Evolutionary conservation across 2,888 invertebrate genomes (phyloP).

Genomic region (Macrosiphum euphorbiae): DNA sequence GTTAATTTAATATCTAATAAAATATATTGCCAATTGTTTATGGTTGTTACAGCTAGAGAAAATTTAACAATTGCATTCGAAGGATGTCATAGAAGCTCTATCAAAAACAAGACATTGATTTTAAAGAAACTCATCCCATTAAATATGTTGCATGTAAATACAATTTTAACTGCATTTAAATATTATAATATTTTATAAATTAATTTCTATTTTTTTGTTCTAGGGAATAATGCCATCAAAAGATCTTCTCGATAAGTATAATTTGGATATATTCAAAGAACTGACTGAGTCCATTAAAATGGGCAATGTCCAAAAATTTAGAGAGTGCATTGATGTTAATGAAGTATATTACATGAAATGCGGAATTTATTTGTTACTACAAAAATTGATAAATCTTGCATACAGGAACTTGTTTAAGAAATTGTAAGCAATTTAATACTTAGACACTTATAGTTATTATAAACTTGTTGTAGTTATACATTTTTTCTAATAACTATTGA

Average conservation of each 20-base stretch:
- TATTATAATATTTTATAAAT: background rate
- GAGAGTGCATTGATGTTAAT: constrained; percentile 47
- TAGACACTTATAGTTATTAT: background rate
- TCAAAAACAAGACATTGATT: constrained; percentile 51
- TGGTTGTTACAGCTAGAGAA: constrained; percentile 45
- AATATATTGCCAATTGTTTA: background rate
- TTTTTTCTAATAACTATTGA: background rate
- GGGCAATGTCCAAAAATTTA: constrained; percentile 49
- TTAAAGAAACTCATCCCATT: constrained; percentile 56
- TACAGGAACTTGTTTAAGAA: constrained; percentile 62
- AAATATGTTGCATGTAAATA: constrained; percentile 58
- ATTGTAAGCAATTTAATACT: constrained; percentile 43
- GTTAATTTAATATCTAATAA: background rate
- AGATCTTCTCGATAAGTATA: constrained; percentile 52
- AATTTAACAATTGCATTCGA: constrained; percentile 54
- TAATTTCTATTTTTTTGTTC: background rate
- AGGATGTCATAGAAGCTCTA: constrained; percentile 39
- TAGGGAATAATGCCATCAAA: constrained; percentile 59
- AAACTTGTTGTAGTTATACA: background rate
- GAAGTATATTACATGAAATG: constrained; percentile 57
- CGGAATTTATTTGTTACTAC: constrained; percentile 54
- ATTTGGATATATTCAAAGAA: constrained; percentile 53
- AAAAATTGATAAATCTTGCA: constrained; percentile 53
- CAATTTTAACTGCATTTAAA: background rate
- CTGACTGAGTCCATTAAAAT: constrained; percentile 45